A percentile compares a stretch with the other conserved stretches of the same genome.
These are phyloP conservation scores for Ceraclea dissimilis DNA, from an alignment of 2,888 invertebrate species.

Conservation along the genomic window DNA sequence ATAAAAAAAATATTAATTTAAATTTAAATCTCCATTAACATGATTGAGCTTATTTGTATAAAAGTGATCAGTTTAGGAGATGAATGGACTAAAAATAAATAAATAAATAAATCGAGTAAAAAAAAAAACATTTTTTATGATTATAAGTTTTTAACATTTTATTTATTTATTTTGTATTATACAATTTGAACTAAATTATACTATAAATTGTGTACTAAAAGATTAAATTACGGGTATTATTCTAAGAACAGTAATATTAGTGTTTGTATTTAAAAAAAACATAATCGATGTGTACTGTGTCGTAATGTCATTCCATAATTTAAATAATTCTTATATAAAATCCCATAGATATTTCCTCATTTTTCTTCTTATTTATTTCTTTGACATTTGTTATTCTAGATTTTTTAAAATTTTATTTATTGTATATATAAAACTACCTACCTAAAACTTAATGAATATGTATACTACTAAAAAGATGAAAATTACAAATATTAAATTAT, in stretches of 20 bases:
- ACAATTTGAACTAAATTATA: conserved; percentile 4
- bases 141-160: no score
- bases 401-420: no score
- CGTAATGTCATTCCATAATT: background rate
- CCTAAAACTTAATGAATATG: no score
- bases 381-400: no score
- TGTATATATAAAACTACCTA: no score
- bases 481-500: no score
- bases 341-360: no score
- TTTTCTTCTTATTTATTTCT: no score
- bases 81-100: background rate
- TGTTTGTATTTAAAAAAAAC: background rate
- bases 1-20: no score
- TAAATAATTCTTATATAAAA: no score
- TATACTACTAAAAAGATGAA: no score
- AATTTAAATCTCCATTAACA: no score
- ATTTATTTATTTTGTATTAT: background rate
- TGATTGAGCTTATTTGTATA: background rate
- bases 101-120: background rate
- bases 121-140: background rate
- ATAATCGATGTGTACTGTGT: background rate
- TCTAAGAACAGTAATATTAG: conserved; percentile 1
- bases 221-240: conserved; percentile 20
- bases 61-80: background rate
- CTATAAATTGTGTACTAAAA: conserved; percentile 13